A percentile compares a stretch with the other conserved stretches of the same genome.
These are phyloP conservation scores for Imbricaverruca yamaguchii DNA, from an alignment of 2,888 invertebrate genomes.

Conservation along the genomic window DNA sequence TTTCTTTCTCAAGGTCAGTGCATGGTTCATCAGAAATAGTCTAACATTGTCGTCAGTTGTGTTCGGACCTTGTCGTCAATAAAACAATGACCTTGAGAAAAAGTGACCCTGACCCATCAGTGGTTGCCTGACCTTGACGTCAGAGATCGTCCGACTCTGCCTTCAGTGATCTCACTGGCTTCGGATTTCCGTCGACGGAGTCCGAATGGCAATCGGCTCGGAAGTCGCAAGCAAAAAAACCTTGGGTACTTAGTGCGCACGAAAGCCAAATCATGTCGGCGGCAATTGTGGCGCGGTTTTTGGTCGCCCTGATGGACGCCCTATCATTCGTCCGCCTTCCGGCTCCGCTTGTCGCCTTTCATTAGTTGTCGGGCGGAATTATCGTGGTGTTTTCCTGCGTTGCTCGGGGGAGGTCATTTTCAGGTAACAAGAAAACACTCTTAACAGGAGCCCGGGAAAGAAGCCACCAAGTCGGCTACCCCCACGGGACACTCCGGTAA, in stretches of 20 bases:
- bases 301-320: background rate
- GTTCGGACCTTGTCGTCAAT: too few species aligned
- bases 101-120: too few species aligned
- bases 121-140: too few species aligned
- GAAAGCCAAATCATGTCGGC: background rate
- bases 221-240: too few species aligned
- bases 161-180: too few species aligned
- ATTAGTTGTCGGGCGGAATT: background rate
- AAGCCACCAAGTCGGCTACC: background rate
- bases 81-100: too few species aligned
- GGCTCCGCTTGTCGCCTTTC: background rate
- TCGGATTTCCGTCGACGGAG: too few species aligned
- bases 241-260: background rate
- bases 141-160: too few species aligned
- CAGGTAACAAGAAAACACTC: slow-evolving; percentile 19
- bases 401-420: background rate
- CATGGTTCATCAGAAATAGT: too few species aligned
- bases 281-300: background rate
- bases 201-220: too few species aligned
- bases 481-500: background rate
- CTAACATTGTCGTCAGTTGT: too few species aligned
- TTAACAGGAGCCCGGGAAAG: background rate
- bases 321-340: background rate
- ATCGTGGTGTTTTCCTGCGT: background rate
- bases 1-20: too few species aligned